These are phyloP conservation scores for Acanthopleura granulata DNA, from an alignment of 2,888 invertebrate genomes.

Conservation along the genomic window DNA sequence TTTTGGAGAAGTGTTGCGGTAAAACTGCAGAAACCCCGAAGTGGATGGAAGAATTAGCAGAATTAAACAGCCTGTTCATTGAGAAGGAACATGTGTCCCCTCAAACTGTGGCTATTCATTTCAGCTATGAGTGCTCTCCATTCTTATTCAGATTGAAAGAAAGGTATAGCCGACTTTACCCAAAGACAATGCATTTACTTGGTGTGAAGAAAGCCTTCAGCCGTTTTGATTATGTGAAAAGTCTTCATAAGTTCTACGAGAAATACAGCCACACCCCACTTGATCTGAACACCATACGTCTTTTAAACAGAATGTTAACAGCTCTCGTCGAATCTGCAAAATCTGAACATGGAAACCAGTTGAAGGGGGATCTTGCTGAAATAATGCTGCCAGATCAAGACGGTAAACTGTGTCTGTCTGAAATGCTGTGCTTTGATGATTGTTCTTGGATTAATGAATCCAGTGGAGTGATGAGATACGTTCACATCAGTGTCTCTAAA, in stretches of 20 bases:
- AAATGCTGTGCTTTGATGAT: constrained; percentile 51
- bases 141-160: constrained; percentile 40
- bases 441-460: constrained; percentile 35
- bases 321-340: too few species aligned
- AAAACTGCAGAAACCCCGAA: too few species aligned
- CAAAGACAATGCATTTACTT: constrained; percentile 30
- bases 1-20: too few species aligned
- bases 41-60: too few species aligned
- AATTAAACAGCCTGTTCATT: too few species aligned
- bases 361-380: not conserved
- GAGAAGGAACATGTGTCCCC: too few species aligned
- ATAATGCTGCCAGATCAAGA: constrained; percentile 44
- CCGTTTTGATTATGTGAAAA: not conserved
- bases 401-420: constrained; percentile 35
- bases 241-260: too few species aligned
- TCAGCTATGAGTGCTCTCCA: constrained; percentile 36
- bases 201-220: constrained; percentile 40
- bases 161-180: constrained; percentile 28
- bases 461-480: constrained; percentile 37
- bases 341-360: too few species aligned
- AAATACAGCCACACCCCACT: too few species aligned
- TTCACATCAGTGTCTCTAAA: constrained; percentile 43
- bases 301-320: too few species aligned
- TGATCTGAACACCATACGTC: too few species aligned
- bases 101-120: not conserved